Evolutionary conservation across 2,888 invertebrate species (phyloP).

Genomic region (Mylabris sibirica): DNA sequence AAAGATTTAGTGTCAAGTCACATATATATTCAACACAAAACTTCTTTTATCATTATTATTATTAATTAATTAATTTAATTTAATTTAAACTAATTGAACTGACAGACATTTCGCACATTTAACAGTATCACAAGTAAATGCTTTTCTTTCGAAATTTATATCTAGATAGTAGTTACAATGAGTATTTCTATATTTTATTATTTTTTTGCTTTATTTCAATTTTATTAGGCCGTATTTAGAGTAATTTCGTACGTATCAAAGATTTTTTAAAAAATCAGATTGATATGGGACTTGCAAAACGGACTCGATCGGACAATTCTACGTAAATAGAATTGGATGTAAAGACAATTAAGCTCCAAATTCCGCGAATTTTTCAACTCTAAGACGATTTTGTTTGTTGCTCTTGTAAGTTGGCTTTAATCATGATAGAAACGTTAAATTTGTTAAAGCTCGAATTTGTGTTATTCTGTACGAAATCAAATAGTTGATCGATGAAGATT

Average conservation of each 20-base stretch:
- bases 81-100: constrained; percentile 44
- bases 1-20: constrained; percentile 57
- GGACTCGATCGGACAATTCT: not conserved
- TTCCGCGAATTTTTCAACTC: too few species aligned
- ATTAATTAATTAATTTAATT: not conserved
- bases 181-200: not conserved
- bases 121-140: constrained; percentile 48
- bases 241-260: constrained; percentile 14
- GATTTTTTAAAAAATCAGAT: constrained; percentile 17
- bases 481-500: too few species aligned
- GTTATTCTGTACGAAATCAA: too few species aligned
- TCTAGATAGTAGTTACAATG: too few species aligned
- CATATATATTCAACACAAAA: constrained; percentile 55
- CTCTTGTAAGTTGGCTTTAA: too few species aligned
- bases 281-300: constrained; percentile 28
- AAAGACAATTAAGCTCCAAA: too few species aligned
- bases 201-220: constrained; percentile 18
- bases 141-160: constrained; percentile 23
- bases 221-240: constrained; percentile 46
- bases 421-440: too few species aligned
- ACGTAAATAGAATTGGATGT: too few species aligned
- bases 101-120: constrained; percentile 48
- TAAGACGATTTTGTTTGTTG: too few species aligned
- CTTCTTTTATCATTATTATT: not conserved
- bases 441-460: too few species aligned